Evolutionary conservation across 2,888 invertebrate species (phyloP).

Genomic region (Drosophila helvetica): DNA sequence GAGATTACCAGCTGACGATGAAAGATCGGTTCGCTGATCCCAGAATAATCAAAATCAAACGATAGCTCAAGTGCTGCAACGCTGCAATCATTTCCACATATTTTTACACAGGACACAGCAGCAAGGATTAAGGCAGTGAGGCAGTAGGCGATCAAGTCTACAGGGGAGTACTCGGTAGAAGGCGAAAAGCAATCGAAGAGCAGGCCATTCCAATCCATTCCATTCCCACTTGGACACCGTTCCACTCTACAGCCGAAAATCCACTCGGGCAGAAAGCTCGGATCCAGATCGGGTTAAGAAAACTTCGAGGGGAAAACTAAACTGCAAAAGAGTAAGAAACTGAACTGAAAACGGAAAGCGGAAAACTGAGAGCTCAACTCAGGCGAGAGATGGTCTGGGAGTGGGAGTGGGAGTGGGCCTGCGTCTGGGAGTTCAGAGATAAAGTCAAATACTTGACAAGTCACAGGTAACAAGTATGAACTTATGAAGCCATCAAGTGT

Average conservation of each 20-base stretch:
- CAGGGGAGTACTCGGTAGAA: neutral
- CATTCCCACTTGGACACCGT: neutral
- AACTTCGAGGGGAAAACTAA: slow-evolving; percentile 36
- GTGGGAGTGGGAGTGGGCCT: neutral
- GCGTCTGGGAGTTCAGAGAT: slow-evolving; percentile 49
- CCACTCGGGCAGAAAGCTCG: slow-evolving; percentile 13
- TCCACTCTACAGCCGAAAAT: neutral
- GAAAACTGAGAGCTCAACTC: slow-evolving; percentile 34
- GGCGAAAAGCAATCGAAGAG: neutral
- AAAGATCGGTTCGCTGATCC: too few species aligned
- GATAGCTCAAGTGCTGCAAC: too few species aligned
- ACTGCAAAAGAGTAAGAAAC: slow-evolving; percentile 55
- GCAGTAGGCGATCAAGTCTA: neutral
- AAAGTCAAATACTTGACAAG: slow-evolving; percentile 79
- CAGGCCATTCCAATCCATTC: neutral
- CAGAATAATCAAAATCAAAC: too few species aligned
- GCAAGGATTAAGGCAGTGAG: neutral
- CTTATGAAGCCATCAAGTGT: slow-evolving; percentile 69
- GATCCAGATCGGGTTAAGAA: slow-evolving; percentile 33
- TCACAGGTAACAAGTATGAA: slow-evolving; percentile 78
- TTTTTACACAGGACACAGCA: neutral
- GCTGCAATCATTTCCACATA: too few species aligned
- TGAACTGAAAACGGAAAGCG: slow-evolving; percentile 48
- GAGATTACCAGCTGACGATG: too few species aligned
- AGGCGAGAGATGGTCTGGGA: neutral